Conservation (phyloP, 2,888 invertebrate species). For the Pollenia griseotomentosa region DNA sequence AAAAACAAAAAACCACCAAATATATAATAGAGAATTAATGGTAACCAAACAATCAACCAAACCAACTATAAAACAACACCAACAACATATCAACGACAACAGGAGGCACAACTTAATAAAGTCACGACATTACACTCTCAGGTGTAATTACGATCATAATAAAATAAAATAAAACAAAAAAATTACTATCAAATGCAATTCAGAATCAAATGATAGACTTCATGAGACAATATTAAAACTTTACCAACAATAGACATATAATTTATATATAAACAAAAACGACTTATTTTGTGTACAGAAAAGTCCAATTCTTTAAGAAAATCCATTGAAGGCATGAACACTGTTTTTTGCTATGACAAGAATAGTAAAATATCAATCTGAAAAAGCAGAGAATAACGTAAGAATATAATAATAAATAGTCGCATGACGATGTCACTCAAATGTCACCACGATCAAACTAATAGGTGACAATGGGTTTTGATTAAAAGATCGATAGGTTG, state of each 20-base stretch:
- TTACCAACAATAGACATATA: slow-evolving; percentile 8
- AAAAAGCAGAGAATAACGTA: slow-evolving; percentile 14
- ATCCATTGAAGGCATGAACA: slow-evolving; percentile 28
- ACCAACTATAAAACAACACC: slow-evolving; percentile 8
- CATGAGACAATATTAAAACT: slow-evolving; percentile 28
- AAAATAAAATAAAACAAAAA: slow-evolving; percentile 43
- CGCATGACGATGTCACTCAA: slow-evolving; percentile 74
- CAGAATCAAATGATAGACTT: slow-evolving; percentile 14
- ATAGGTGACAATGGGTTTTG: slow-evolving; percentile 74
- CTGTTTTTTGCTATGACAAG: slow-evolving; percentile 40
- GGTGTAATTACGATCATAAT: slow-evolving; percentile 74
- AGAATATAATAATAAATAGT: slow-evolving; percentile 62
- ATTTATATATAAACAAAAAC: slow-evolving; percentile 5
- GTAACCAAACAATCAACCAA: slow-evolving; percentile 42
- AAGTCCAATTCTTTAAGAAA: slow-evolving; percentile 24
- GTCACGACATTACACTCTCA: slow-evolving; percentile 73
- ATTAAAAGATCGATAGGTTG: slow-evolving; percentile 73
- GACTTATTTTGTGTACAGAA: neutral
- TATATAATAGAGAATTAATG: slow-evolving; percentile 66
- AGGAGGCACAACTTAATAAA: slow-evolving; percentile 73
- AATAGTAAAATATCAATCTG: slow-evolving; percentile 30
- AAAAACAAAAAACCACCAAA: slow-evolving; percentile 64
- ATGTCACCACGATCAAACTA: slow-evolving; percentile 74
- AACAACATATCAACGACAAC: slow-evolving; percentile 50
- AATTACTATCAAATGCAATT: slow-evolving; percentile 13